Conservation (phyloP, 2,797 vertebrate species). For the Sciurus vulgaris region DNA sequence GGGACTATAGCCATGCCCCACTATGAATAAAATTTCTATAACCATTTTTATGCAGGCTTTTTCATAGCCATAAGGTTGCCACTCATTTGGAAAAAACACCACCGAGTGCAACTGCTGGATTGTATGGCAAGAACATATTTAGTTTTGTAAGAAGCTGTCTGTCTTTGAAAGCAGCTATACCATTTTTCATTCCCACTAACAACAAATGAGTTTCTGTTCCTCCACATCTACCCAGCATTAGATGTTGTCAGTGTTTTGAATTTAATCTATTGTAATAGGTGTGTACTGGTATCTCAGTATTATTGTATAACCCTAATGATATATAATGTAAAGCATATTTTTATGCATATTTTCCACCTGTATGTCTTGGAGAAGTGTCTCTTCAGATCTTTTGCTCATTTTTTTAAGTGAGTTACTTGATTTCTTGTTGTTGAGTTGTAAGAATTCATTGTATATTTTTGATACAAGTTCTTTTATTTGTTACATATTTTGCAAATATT, state of each 20-base stretch:
- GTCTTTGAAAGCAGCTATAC: background rate
- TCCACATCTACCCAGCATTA: background rate
- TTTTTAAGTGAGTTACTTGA: background rate
- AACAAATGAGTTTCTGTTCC: background rate
- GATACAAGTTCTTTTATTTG: background rate
- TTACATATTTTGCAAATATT: slow-evolving; percentile 11
- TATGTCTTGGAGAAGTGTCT: background rate
- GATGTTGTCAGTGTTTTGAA: slow-evolving; percentile 3
- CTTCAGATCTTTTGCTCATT: background rate
- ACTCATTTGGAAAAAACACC: background rate
- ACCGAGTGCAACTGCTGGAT: background rate
- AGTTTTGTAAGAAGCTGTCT: background rate
- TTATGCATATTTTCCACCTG: background rate
- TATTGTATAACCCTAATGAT: background rate
- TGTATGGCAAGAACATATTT: background rate
- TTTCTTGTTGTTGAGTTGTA: background rate
- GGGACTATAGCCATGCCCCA: too few relatives aligned
- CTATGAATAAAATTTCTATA: background rate
- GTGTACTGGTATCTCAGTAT: background rate
- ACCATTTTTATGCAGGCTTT: background rate
- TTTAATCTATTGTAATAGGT: background rate
- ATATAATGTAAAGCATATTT: background rate
- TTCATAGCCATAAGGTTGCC: background rate
- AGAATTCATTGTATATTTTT: background rate
- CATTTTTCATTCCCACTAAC: background rate